Percentiles rank a stretch among this genome's conserved stretches.
phyloP scores from a whole-genome alignment of 2,888 invertebrate species.

The Rhingia rostrata region DNA sequence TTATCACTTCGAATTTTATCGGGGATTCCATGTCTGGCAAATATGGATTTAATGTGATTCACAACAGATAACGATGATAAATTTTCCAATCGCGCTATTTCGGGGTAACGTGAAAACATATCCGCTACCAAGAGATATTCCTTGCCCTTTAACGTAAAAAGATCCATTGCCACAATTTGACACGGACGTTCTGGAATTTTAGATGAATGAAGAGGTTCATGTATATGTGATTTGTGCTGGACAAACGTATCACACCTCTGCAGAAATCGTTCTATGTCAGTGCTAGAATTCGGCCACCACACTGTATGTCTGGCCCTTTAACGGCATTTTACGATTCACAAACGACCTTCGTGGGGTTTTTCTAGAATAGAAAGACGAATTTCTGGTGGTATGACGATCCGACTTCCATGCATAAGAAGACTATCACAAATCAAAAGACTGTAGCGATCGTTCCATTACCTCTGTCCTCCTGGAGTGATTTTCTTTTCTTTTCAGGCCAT shows the following conservation, averaged over 20 bases:
- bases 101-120: neutral
- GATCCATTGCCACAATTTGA: conserved; percentile 9
- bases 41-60: conserved; percentile 7
- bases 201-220: neutral
- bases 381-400: conserved; percentile 10
- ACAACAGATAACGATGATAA: conserved; percentile 2
- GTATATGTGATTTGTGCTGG: conserved; percentile 8
- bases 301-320: conserved; percentile 1
- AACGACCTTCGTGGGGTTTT: conserved; percentile 1
- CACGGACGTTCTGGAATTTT: conserved; percentile 19
- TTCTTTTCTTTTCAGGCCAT: conserved; percentile 16
- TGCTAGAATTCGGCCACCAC: conserved; percentile 9
- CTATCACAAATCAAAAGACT: conserved; percentile 14
- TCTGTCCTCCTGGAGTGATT: conserved; percentile 11
- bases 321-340: conserved; percentile 15
- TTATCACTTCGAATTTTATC: conserved; percentile 14
- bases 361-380: neutral
- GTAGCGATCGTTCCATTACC: conserved; percentile 14
- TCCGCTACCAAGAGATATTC: conserved; percentile 2
- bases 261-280: conserved; percentile 12
- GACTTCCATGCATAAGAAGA: conserved; percentile 14
- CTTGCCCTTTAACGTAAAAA: conserved; percentile 3
- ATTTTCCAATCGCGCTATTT: neutral
- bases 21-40: conserved; percentile 20
- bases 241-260: conserved; percentile 4